A percentile compares a stretch with the other conserved stretches of the same genome.
These are phyloP conservation scores for Drosophila sordidula DNA, from an alignment of 2,888 invertebrate genomes.

Conservation along the genomic window DNA sequence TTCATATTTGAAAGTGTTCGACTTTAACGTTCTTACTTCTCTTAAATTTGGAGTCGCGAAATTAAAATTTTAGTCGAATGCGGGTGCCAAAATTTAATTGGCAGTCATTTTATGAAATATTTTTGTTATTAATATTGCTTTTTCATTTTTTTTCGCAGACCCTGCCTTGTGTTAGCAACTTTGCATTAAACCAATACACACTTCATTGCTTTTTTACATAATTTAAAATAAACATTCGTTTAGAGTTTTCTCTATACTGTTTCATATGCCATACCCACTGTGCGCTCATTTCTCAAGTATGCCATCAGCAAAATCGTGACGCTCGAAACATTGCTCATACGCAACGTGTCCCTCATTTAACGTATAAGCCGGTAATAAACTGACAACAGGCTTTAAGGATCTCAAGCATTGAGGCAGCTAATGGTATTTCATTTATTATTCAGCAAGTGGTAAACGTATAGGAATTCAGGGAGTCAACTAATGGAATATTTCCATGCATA, in stretches of 20 bases:
- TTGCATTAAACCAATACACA: background rate
- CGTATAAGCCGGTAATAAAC: slow-evolving; percentile 23
- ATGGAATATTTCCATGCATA: slow-evolving; percentile 8
- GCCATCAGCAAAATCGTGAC: slow-evolving; percentile 3
- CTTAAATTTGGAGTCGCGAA: no score
- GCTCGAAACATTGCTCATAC: slow-evolving; percentile 53
- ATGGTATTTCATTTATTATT: slow-evolving; percentile 40
- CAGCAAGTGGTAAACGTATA: slow-evolving; percentile 18
- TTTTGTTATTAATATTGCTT: no score
- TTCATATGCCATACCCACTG: slow-evolving; percentile 15
- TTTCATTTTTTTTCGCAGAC: no score
- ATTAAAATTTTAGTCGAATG: no score
- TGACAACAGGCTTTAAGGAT: slow-evolving; percentile 39
- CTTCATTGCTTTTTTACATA: background rate
- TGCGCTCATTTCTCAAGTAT: slow-evolving; percentile 15
- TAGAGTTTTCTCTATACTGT: background rate
- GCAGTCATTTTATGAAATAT: no score
- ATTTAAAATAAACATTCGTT: background rate
- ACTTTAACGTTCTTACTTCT: no score
- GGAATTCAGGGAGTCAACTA: slow-evolving; percentile 19
- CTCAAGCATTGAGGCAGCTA: slow-evolving; percentile 10
- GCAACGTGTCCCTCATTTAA: slow-evolving; percentile 31
- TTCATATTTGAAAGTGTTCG: no score
- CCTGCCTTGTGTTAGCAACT: background rate
- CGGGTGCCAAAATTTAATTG: no score